A percentile compares a stretch with the other conserved stretches of the same genome.
These are phyloP conservation scores for Macropus fuliginosus DNA, from an alignment of 2,797 vertebrate genomes.

Conservation along the genomic window DNA sequence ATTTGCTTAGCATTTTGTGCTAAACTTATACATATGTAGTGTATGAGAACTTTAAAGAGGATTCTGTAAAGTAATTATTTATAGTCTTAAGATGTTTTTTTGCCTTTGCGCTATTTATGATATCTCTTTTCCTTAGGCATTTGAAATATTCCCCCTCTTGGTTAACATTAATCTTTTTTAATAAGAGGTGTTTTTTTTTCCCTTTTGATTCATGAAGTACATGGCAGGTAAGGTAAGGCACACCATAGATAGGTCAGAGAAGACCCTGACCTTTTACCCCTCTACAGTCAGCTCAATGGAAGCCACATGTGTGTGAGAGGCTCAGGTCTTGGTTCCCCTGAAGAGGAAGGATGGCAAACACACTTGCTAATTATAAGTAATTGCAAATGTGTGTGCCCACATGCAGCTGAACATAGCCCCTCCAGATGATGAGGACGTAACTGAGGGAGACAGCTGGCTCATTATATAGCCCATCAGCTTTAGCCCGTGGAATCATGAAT, in stretches of 20 bases:
- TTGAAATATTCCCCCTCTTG: neutral
- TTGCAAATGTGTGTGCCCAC: slow-evolving; percentile 6
- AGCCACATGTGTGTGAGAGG: neutral
- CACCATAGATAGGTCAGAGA: neutral
- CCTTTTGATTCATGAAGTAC: neutral
- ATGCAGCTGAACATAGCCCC: neutral
- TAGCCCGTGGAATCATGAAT: slow-evolving; percentile 1
- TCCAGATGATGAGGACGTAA: neutral
- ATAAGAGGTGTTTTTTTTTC: neutral
- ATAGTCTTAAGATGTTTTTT: neutral
- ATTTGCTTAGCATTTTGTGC: neutral
- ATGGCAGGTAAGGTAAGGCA: neutral
- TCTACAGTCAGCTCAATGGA: neutral
- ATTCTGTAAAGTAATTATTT: neutral
- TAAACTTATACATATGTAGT: slow-evolving; percentile 4
- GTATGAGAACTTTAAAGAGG: neutral
- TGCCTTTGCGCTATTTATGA: neutral
- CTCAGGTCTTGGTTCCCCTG: neutral
- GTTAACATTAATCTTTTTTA: neutral
- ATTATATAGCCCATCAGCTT: neutral
- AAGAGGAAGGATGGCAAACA: slow-evolving; percentile 6
- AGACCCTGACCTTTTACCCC: neutral
- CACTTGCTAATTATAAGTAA: slow-evolving; percentile 1
- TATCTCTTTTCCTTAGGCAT: neutral
- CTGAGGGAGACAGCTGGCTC: slow-evolving; percentile 9